Conservation (phyloP, 2,113 vertebrate species). For the Percina caprodes region DNA sequence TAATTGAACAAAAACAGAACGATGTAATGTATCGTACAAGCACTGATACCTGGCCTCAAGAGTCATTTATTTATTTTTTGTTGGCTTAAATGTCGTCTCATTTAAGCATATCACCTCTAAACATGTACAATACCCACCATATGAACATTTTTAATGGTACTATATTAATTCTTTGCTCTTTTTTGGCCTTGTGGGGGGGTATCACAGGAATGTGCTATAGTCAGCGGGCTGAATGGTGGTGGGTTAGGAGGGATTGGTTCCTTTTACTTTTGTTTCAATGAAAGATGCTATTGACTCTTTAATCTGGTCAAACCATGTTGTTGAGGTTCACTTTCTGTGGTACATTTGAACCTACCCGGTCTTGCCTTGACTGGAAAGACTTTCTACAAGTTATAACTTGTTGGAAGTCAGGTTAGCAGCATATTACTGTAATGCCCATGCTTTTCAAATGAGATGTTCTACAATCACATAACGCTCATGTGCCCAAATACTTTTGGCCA, state of each 20-base stretch:
- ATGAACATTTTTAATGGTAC: background rate
- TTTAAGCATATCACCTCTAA: too few species aligned
- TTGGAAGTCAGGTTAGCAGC: background rate
- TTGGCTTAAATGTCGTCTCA: too few species aligned
- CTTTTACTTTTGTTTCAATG: background rate
- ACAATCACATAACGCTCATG: background rate
- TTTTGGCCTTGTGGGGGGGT: background rate
- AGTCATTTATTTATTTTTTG: too few species aligned
- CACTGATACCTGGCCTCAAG: too few species aligned
- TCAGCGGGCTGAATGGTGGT: background rate
- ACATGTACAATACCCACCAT: background rate
- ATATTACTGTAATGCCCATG: background rate
- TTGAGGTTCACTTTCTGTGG: background rate
- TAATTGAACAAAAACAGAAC: background rate
- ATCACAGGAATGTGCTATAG: background rate
- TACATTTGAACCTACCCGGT: background rate
- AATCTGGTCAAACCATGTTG: background rate
- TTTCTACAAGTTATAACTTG: slow-evolving; percentile 1
- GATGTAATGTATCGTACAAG: too few species aligned
- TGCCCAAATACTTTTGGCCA: background rate
- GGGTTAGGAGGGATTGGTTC: background rate
- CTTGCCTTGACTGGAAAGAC: background rate
- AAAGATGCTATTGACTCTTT: background rate
- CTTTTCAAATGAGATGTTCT: background rate
- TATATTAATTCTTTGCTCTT: background rate